Conservation (phyloP, 1,140 invertebrate genomes). For the Drosophila ironensis region DNA sequence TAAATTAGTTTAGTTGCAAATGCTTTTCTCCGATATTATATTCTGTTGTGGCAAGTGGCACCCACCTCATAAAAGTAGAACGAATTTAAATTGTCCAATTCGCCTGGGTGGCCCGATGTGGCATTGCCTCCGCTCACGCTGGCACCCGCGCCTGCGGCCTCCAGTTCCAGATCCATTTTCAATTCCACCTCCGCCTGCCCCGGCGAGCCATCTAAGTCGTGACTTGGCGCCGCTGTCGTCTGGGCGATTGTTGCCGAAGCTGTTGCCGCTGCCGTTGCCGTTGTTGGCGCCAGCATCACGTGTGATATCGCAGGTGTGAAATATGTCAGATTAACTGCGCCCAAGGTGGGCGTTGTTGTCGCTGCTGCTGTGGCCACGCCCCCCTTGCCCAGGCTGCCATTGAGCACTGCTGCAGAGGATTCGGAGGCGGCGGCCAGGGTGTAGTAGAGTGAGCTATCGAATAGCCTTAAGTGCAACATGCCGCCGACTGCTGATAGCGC, state of each 20-base stretch:
- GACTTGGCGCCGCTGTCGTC: conserved; percentile 54
- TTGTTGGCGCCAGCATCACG: conserved; percentile 66
- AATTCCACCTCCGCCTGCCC: not conserved
- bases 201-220: conserved; percentile 42
- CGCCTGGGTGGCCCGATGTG: conserved; percentile 35
- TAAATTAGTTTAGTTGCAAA: conserved; percentile 31
- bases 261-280: conserved; percentile 10
- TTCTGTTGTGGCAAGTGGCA: not conserved
- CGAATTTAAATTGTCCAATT: conserved; percentile 72
- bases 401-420: conserved; percentile 11
- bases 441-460: conserved; percentile 64
- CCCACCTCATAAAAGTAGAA: conserved; percentile 77
- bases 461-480: conserved; percentile 68
- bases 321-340: conserved; percentile 67
- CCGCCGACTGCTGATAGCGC: not conserved
- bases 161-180: not conserved
- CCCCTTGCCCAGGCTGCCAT: conserved; percentile 38
- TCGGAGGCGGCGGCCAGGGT: conserved; percentile 45
- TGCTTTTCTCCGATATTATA: not conserved
- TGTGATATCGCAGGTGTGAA: conserved; percentile 74
- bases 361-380: not conserved
- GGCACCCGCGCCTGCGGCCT: not conserved
- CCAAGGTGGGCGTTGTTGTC: conserved; percentile 16
- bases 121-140: conserved; percentile 26
- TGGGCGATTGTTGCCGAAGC: conserved; percentile 34